Base-by-base conservation (phyloP, 2,888 invertebrate genomes). In the Hyles lineata region DNA sequence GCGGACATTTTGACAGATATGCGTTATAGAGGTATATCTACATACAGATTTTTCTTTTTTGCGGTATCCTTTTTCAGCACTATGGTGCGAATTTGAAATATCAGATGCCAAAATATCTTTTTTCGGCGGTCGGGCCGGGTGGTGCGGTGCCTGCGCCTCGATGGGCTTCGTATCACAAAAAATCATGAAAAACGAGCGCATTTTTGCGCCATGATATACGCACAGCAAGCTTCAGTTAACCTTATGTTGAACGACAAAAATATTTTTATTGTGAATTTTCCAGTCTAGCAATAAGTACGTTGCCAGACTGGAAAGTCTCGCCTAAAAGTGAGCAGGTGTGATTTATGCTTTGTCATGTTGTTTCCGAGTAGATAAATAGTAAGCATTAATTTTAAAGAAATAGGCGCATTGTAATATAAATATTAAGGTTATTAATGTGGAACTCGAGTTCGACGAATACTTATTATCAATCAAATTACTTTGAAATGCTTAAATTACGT, bases 171-270 rank as follows among this genome's bases (percentile, higher is more conserved):
- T 23, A 15, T 23, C 25, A 15, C 25, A 60, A 21, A 60, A 60
- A 60, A 60, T 11, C 17, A 25, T 29, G 60, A 25, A 25, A 60
- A 29, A 11, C 17, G 60, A 60, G 60, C 60, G 15, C 60, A 60
- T 60, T 25, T 60, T 60, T 60, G n/a, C 58, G 21, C 60, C 23
- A 55, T 11, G 60, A 60, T 60, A 23, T 60, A 60, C 60, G 25
- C 23, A 25, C 9, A 25, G 23, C 60, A 25, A 21, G n/a, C 58
- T n/a, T 59, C 2, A 62, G 43, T 15, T 8, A 15, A 9, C 23
- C 21, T 23, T 11, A 25, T 23, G 60, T 9, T 60, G 23, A 25
- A 19, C 19, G 55, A 55, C 55, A 55, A 55, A 55, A 55, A 55
- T 55, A 55, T 55, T 55, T n/a, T 17, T n/a, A 55, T 55, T 55